Evolutionary conservation across 2,888 invertebrate species (phyloP).

Genomic region (Dolichopus griseipennis): DNA sequence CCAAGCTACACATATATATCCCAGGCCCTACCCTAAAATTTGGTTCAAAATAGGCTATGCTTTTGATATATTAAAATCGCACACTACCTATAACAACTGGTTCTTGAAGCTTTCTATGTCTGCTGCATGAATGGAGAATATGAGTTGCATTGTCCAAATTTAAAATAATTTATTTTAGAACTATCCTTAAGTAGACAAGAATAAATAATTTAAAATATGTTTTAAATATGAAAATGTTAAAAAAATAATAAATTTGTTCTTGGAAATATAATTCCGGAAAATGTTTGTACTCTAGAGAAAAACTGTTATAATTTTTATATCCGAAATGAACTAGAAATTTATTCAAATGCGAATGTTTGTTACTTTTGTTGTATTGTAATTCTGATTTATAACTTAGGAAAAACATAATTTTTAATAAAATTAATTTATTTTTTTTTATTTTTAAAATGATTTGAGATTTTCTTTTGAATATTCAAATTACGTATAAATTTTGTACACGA

Average conservation of each 20-base stretch:
- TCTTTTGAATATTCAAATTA: conserved; percentile 4
- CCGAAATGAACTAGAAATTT: background rate
- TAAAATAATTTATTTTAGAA: too few species aligned
- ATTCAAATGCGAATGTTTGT: background rate
- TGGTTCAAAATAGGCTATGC: too few species aligned
- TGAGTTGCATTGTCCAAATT: too few species aligned
- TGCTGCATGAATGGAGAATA: too few species aligned
- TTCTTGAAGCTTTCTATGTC: too few species aligned
- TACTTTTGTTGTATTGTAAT: background rate
- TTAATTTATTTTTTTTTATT: background rate
- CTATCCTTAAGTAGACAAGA: too few species aligned
- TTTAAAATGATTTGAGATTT: background rate
- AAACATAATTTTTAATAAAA: background rate
- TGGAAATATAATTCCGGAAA: background rate
- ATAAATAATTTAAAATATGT: too few species aligned
- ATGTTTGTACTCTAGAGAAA: background rate
- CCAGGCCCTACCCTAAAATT: too few species aligned
- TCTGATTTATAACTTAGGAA: conserved; percentile 3
- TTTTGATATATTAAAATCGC: too few species aligned
- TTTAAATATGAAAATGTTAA: too few species aligned
- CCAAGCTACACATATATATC: too few species aligned
- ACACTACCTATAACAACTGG: too few species aligned
- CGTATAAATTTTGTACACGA: background rate
- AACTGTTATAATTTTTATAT: background rate
- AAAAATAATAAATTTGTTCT: background rate